A percentile compares a stretch with the other conserved stretches of the same genome.
Evolutionary conservation across 2,888 invertebrate genomes (phyloP).

Genomic region (Agrochola lota): DNA sequence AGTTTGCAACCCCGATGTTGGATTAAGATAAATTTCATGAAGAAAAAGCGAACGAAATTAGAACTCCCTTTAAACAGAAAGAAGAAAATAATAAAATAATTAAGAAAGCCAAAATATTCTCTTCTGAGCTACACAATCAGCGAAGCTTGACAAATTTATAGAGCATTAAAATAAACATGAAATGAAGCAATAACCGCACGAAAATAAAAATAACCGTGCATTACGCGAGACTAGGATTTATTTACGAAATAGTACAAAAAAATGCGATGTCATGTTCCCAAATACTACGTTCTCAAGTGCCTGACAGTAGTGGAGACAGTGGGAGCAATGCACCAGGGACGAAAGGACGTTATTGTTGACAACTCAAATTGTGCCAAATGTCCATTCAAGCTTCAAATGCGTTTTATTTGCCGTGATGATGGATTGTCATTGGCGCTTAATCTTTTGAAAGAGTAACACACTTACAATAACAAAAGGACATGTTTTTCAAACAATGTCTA

Average conservation of each 20-base stretch:
- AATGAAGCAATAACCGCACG: slow-evolving; percentile 37
- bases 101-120: slow-evolving; percentile 43
- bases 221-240: slow-evolving; percentile 35
- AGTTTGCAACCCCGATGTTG: too few relatives aligned
- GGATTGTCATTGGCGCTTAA: slow-evolving; percentile 63
- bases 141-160: slow-evolving; percentile 50
- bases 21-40: too few relatives aligned
- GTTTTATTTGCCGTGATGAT: slow-evolving; percentile 67
- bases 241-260: slow-evolving; percentile 27
- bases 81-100: slow-evolving; percentile 23
- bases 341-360: slow-evolving; percentile 71
- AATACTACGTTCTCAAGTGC: slow-evolving; percentile 33
- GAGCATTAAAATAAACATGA: slow-evolving; percentile 47
- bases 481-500: slow-evolving; percentile 49
- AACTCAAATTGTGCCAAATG: slow-evolving; percentile 72
- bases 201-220: slow-evolving; percentile 50
- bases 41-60: slow-evolving; percentile 8
- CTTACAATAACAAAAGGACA: slow-evolving; percentile 52
- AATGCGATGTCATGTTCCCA: slow-evolving; percentile 15
- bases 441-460: slow-evolving; percentile 33
- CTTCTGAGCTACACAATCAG: slow-evolving; percentile 10
- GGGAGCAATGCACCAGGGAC: slow-evolving; percentile 68
- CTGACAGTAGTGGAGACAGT: slow-evolving; percentile 17
- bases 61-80: slow-evolving; percentile 18
- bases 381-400: slow-evolving; percentile 53